phyloP scores from a whole-genome alignment of 92 coral and sea anemone genomes.

The Nematostella vectensis region DNA sequence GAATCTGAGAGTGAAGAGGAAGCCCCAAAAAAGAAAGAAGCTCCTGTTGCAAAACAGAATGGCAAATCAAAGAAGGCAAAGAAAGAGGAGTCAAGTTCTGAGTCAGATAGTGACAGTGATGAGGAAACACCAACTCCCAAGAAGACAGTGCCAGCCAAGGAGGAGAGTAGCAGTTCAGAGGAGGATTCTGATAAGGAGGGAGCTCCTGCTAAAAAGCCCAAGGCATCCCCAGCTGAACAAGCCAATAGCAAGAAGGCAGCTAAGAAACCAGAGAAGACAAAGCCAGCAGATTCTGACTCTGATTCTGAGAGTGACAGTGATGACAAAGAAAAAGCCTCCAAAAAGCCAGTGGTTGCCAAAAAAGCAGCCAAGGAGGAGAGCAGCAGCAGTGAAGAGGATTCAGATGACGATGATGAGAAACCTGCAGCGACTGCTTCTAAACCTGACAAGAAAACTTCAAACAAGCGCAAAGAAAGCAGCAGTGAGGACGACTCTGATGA shows the following conservation, averaged over 20 bases:
- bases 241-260: slow-evolving; percentile 24
- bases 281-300: slow-evolving; percentile 12
- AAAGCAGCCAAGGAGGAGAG: slow-evolving; percentile 4
- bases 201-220: slow-evolving; percentile 7
- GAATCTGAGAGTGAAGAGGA: slow-evolving; percentile 18
- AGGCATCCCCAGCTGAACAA: slow-evolving; percentile 16
- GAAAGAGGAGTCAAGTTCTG: slow-evolving; percentile 16
- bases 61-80: slow-evolving; percentile 17
- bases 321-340: slow-evolving; percentile 3
- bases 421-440: not conserved
- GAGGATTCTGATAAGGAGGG: slow-evolving; percentile 9
- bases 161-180: not conserved
- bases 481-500: slow-evolving; percentile 18
- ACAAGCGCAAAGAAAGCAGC: slow-evolving; percentile 15
- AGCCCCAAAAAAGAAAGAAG: slow-evolving; percentile 19
- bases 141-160: slow-evolving; percentile 5
- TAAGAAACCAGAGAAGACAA: not conserved
- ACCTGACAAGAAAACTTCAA: not conserved
- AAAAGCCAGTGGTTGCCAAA: not conserved
- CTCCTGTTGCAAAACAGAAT: slow-evolving; percentile 12
- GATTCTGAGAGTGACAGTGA: too few relatives aligned
- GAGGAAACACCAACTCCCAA: slow-evolving; percentile 14
- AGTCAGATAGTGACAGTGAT: slow-evolving; percentile 23
- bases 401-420: slow-evolving; percentile 13
- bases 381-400: not conserved